Evolutionary conservation across 2,888 invertebrate genomes (phyloP).

Genomic region (Atethmia centrago): DNA sequence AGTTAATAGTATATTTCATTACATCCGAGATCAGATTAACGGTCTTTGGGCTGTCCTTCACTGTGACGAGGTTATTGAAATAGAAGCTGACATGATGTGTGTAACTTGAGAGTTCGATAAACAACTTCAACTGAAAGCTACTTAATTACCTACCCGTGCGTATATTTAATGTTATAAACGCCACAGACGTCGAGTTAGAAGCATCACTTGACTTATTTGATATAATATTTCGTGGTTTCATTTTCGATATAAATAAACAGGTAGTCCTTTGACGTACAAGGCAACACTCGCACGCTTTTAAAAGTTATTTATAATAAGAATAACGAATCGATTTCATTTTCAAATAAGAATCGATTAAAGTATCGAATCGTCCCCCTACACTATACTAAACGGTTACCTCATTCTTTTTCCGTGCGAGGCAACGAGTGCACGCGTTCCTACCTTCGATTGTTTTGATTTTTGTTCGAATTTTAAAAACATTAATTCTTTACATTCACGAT

Average conservation of each 20-base stretch:
- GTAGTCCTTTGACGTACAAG: neutral
- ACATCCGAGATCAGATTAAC: neutral
- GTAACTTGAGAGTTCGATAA: constrained; percentile 4
- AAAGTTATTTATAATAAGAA: neutral
- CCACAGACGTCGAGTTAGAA: neutral
- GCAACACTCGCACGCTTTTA: neutral
- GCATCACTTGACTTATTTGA: constrained; percentile 24
- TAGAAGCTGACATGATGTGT: neutral
- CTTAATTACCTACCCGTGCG: neutral
- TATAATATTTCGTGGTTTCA: too few species aligned
- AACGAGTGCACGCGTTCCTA: too few species aligned
- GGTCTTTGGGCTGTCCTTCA: too few species aligned
- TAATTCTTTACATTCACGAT: too few species aligned
- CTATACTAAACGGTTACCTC: neutral
- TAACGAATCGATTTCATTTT: neutral
- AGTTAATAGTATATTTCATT: neutral
- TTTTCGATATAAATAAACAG: too few species aligned
- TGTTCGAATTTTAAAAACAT: too few species aligned
- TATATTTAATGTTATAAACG: neutral
- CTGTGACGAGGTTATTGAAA: neutral
- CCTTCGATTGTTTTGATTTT: too few species aligned
- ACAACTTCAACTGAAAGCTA: constrained; percentile 5
- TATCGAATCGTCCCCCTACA: neutral
- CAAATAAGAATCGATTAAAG: constrained; percentile 1
- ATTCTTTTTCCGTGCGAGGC: too few species aligned